Conservation (phyloP, 2,113 vertebrate species). For the Struthidea cinerea region DNA sequence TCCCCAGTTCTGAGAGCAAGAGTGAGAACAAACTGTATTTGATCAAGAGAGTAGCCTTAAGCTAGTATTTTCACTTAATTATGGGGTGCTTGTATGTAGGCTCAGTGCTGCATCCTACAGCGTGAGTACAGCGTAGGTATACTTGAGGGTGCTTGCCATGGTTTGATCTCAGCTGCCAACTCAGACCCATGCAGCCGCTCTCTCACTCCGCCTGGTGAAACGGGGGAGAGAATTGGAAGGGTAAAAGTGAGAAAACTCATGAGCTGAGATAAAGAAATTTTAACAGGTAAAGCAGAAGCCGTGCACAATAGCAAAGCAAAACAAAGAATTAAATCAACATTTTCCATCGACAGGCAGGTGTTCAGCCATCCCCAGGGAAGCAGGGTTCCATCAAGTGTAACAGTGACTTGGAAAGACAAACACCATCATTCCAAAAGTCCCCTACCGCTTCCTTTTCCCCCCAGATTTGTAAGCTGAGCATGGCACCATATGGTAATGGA, state of each 20-base stretch:
- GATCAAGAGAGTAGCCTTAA: neutral
- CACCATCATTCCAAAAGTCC: neutral
- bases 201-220: neutral
- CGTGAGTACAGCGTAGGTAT: neutral
- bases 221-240: fast-evolving
- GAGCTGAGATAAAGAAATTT: neutral
- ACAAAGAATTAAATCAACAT: neutral
- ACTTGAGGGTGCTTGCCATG: neutral
- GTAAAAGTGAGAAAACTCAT: neutral
- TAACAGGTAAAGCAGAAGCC: neutral
- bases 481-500: neutral
- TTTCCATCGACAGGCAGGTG: neutral
- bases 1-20: neutral
- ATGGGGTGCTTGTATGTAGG: neutral
- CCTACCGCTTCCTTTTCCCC: neutral
- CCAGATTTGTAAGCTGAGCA: neutral
- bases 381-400: neutral
- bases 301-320: neutral
- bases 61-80: neutral
- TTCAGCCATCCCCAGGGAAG: neutral
- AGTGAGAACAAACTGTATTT: neutral
- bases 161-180: neutral
- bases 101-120: neutral
- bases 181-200: neutral
- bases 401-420: neutral